phyloP scores from a whole-genome alignment of 1,140 invertebrate genomes.

The Octopus bimaculoides region DNA sequence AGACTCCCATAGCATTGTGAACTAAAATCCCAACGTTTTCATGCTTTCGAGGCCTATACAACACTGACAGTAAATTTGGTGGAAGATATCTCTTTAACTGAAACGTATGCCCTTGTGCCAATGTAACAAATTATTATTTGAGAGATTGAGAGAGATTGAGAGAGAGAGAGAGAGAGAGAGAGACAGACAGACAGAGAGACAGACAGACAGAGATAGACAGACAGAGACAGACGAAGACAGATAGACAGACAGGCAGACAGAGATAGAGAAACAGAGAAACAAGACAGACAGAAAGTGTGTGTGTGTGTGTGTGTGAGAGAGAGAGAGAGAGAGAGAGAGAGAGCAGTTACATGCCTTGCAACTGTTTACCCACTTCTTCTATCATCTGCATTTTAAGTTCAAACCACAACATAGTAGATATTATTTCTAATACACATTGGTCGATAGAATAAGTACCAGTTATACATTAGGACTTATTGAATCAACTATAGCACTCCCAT shows the following conservation, averaged over 20 bases:
- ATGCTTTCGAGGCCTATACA: too few species aligned
- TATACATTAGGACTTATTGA: too few species aligned
- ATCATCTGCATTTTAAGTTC: too few species aligned
- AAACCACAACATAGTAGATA: too few species aligned
- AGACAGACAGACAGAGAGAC: neutral
- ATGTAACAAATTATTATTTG: neutral
- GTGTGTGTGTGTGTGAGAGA: neutral
- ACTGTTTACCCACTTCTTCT: too few species aligned
- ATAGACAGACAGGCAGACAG: neutral
- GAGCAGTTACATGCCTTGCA: neutral
- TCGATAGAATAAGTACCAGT: too few species aligned
- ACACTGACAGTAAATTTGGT: too few species aligned
- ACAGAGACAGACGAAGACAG: neutral
- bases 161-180: conserved; percentile 6
- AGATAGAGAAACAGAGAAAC: neutral
- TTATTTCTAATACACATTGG: too few species aligned
- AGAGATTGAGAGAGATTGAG: neutral
- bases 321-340: neutral
- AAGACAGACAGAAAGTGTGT: neutral
- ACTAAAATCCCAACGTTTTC: too few species aligned
- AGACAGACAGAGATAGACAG: neutral
- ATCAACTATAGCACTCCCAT: too few species aligned
- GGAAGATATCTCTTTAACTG: too few species aligned
- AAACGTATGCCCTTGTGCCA: neutral
- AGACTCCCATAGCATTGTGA: too few species aligned